Percentiles rank a stretch among this genome's conserved stretches.
phyloP scores from a whole-genome alignment of 2,888 invertebrate genomes.

The Crossocerus cetratus region DNA sequence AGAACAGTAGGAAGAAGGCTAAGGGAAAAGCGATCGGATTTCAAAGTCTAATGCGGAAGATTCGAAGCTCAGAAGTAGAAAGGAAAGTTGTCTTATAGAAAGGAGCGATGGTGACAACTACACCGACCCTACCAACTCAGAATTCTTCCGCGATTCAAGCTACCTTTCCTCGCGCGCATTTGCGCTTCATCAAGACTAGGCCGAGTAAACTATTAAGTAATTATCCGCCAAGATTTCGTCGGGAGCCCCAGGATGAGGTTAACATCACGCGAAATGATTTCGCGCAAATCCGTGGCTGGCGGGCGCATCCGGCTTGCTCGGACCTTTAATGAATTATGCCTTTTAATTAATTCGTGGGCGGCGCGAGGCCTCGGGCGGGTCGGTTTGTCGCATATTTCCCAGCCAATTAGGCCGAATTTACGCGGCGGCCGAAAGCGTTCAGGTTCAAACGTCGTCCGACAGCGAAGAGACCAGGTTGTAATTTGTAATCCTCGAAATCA shows the following conservation, averaged over 20 bases:
- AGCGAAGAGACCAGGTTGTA: too few species aligned
- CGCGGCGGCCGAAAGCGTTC: background rate
- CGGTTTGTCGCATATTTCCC: background rate
- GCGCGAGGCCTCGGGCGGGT: background rate
- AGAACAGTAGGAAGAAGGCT: too few species aligned
- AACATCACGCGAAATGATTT: background rate
- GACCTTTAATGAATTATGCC: background rate
- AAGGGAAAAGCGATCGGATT: too few species aligned
- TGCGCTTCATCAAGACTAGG: too few species aligned
- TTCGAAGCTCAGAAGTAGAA: too few species aligned
- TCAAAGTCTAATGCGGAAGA: too few species aligned
- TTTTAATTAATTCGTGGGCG: background rate
- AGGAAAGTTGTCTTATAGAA: too few species aligned
- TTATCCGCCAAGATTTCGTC: background rate
- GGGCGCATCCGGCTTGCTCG: background rate
- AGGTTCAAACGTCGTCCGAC: background rate
- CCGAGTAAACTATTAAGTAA: background rate
- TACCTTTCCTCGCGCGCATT: too few species aligned
- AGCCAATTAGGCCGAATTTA: background rate
- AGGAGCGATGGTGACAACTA: too few species aligned
- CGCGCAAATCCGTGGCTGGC: background rate
- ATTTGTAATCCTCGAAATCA: too few species aligned
- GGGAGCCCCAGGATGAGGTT: background rate
- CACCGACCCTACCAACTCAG: too few species aligned
- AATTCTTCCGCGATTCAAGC: too few species aligned